Evolutionary conservation across 37 sponge, comb jelly and placozoan species (phyloP).

Genomic region (Petrosia ficiformis): DNA sequence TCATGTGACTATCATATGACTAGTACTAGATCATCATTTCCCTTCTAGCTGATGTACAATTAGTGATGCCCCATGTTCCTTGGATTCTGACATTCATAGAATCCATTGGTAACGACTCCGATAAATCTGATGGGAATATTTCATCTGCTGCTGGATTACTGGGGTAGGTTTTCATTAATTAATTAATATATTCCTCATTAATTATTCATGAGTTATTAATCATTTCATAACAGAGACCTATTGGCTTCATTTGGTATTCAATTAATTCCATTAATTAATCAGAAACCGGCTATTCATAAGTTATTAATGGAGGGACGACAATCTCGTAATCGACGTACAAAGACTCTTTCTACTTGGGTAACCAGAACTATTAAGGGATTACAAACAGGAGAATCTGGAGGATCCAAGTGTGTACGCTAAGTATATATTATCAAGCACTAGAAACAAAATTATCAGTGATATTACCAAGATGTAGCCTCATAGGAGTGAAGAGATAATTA

Average conservation of each 20-base stretch:
- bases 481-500: not conserved
- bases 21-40: not conserved
- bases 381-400: constrained; percentile 5
- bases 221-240: constrained; percentile 49
- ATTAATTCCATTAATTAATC: constrained; percentile 10
- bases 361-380: constrained; percentile 43
- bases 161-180: constrained; percentile 88
- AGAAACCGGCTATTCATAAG: constrained; percentile 34
- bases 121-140: constrained; percentile 72
- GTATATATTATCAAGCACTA: no score
- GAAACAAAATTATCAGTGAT: not conserved
- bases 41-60: constrained; percentile 63
- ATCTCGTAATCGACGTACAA: constrained; percentile 70
- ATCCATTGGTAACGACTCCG: constrained; percentile 69
- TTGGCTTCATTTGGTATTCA: constrained; percentile 38
- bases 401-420: constrained; percentile 2
- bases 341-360: constrained; percentile 83
- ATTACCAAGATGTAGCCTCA: not conserved
- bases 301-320: constrained; percentile 65
- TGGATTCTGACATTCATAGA: constrained; percentile 73
- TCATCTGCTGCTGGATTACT: constrained; percentile 78
- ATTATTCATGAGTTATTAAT: not conserved
- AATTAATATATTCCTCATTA: no score
- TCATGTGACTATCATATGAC: not conserved
- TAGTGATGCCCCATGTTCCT: constrained; percentile 66